Conservation (phyloP, 2,797 vertebrate genomes). For the Peromyscus attwateri region DNA sequence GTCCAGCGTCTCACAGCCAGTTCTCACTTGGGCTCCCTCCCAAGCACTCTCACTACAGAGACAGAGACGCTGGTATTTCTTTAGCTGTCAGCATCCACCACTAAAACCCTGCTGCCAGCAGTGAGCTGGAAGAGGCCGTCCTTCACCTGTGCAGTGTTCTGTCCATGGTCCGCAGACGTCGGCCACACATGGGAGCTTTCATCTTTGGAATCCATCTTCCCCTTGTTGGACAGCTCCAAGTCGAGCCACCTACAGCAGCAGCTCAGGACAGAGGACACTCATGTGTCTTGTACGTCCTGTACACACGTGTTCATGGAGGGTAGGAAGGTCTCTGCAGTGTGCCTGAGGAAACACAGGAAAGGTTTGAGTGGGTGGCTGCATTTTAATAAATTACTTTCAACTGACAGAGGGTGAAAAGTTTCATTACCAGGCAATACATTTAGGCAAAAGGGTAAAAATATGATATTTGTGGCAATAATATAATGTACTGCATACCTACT, state of each 20-base stretch:
- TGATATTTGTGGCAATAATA: conserved; percentile 4
- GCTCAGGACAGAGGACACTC: conserved; percentile 75
- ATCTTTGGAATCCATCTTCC: conserved; percentile 89
- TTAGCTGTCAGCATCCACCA: not conserved
- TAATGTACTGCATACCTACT: not conserved
- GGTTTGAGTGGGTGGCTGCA: conserved; percentile 47
- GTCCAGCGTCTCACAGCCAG: not conserved
- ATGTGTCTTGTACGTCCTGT: conserved; percentile 83
- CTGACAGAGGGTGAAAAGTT: not conserved
- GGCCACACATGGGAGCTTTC: conserved; percentile 88
- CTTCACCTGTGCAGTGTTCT: conserved; percentile 88
- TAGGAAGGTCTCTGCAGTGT: conserved; percentile 71
- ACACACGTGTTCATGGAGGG: conserved; percentile 65
- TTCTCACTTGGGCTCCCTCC: not conserved
- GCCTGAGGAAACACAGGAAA: conserved; percentile 78
- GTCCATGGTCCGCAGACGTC: conserved; percentile 87
- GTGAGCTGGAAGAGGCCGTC: not conserved
- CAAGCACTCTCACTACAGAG: fast-evolving
- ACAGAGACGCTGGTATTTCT: not conserved
- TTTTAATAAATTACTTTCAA: conserved; percentile 3
- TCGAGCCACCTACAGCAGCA: conserved; percentile 68
- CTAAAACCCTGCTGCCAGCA: not conserved
- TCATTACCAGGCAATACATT: not conserved
- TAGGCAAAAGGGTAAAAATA: conserved; percentile 29
- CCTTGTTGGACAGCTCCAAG: conserved; percentile 75